A percentile compares a stretch with the other conserved stretches of the same genome.
Conservation (phyloP, 2,113 vertebrate genomes). For the Pongo pygmaeus region DNA sequence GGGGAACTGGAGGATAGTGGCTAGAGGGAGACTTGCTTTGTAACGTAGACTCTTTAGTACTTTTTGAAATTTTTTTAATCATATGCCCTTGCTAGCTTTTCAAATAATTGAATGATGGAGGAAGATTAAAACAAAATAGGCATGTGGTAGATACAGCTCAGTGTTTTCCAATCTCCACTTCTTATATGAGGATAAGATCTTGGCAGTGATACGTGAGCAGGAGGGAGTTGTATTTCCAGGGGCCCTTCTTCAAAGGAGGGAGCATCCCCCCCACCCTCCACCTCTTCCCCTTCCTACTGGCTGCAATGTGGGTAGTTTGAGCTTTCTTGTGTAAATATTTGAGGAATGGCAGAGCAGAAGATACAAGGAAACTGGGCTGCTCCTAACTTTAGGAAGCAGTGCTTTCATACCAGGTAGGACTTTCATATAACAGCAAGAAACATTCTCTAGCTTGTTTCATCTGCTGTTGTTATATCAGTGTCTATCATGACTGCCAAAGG, state of each 20-base stretch:
- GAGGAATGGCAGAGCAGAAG: background rate
- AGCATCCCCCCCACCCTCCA: background rate
- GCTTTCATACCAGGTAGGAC: background rate
- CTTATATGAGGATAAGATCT: background rate
- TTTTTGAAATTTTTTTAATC: background rate
- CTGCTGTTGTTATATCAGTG: background rate
- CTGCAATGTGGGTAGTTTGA: background rate
- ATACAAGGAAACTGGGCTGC: background rate
- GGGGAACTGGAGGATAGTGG: background rate
- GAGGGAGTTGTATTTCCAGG: background rate
- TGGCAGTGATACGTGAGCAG: background rate
- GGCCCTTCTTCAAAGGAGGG: background rate
- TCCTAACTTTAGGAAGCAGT: background rate
- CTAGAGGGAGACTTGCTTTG: background rate
- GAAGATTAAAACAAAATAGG: background rate
- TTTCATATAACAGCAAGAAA: background rate
- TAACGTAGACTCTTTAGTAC: background rate
- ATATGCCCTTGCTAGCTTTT: background rate
- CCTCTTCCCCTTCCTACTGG: background rate
- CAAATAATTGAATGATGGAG: background rate
- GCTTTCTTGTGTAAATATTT: background rate
- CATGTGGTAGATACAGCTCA: background rate
- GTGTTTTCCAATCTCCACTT: background rate
- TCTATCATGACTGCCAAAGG: background rate
- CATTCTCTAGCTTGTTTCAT: background rate